These are phyloP conservation scores for Machimus atricapillus DNA, from an alignment of 2,888 invertebrate genomes.

Conservation along the genomic window DNA sequence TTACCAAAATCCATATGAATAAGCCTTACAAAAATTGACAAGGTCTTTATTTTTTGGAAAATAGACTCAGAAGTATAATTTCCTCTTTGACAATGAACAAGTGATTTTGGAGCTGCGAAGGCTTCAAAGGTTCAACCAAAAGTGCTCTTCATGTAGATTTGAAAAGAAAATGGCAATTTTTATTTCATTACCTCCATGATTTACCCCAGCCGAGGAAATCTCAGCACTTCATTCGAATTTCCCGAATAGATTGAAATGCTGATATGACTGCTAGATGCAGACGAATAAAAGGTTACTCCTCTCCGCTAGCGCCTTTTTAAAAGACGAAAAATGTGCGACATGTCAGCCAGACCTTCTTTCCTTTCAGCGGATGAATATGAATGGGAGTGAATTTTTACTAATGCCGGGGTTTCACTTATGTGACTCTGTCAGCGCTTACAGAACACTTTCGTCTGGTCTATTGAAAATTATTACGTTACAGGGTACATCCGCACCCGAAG, in stretches of 20 bases:
- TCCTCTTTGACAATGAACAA: neutral
- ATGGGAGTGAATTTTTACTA: conserved; percentile 45
- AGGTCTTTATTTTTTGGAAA: neutral
- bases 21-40: neutral
- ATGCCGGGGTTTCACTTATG: conserved; percentile 34
- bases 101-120: neutral
- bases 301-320: conserved; percentile 5
- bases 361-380: conserved; percentile 45
- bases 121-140: neutral
- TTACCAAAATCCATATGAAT: neutral
- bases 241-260: conserved; percentile 29
- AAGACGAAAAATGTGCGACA: conserved; percentile 25
- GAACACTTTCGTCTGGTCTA: conserved; percentile 16
- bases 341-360: conserved; percentile 22
- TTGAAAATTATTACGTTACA: conserved; percentile 31
- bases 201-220: neutral
- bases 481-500: too few species aligned
- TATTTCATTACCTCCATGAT: conserved; percentile 26
- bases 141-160: neutral
- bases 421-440: conserved; percentile 4
- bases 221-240: neutral
- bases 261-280: conserved; percentile 32
- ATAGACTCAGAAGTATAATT: neutral
- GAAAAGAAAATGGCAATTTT: conserved; percentile 33
- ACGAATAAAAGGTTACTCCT: conserved; percentile 25